Conservation (phyloP, 2,113 vertebrate genomes). For the Carollia perspicillata region DNA sequence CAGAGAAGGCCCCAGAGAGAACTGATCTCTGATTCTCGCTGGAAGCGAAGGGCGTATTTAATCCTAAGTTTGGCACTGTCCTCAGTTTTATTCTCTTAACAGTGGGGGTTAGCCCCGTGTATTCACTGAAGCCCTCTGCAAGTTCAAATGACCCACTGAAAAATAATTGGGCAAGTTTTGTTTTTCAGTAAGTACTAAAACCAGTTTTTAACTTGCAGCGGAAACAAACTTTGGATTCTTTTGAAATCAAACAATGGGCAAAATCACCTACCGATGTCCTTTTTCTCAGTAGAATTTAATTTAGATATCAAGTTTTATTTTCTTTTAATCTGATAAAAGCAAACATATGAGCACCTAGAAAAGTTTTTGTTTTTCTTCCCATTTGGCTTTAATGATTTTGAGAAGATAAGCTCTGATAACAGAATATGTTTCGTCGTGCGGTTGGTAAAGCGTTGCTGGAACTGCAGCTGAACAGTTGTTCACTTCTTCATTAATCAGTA, state of each 20-base stretch:
- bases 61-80: not conserved
- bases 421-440: not conserved
- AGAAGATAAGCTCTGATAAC: slow-evolving; percentile 30
- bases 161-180: not conserved
- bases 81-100: not conserved
- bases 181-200: not conserved
- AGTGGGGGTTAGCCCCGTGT: not conserved
- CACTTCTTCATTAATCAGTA: not conserved
- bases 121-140: not conserved
- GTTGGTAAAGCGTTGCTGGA: slow-evolving; percentile 19
- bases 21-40: not conserved
- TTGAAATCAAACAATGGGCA: not conserved
- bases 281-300: not conserved
- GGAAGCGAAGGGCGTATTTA: not conserved
- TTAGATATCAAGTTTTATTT: not conserved
- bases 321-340: not conserved
- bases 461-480: not conserved
- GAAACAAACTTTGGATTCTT: not conserved
- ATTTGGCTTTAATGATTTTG: slow-evolving; percentile 19
- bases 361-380: not conserved
- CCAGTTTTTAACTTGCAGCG: not conserved
- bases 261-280: not conserved
- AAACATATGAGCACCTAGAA: not conserved
- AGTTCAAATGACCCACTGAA: not conserved
- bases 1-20: not conserved